Conservation (phyloP, 2,888 invertebrate species). For the Pheosia gnoma region DNA sequence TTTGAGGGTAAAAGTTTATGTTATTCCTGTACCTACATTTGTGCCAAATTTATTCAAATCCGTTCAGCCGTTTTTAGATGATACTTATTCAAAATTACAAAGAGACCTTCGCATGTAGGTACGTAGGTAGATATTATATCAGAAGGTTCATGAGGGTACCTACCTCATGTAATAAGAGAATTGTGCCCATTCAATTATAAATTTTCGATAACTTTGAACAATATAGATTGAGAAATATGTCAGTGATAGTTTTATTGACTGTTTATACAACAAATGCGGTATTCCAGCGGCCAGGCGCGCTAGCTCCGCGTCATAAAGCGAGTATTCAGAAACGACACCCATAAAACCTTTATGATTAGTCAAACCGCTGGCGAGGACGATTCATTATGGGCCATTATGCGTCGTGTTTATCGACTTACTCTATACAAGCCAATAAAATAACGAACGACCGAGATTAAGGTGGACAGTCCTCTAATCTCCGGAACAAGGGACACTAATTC, state of each 20-base stretch:
- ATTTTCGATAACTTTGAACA: constrained; percentile 20
- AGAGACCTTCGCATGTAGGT: no score
- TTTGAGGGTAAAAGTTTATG: no score
- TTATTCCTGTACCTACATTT: no score
- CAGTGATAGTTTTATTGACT: constrained; percentile 51
- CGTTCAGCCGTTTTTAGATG: no score
- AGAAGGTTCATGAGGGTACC: no score
- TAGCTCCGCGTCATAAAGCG: constrained; percentile 62
- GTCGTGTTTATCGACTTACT: constrained; percentile 83
- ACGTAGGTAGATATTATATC: no score
- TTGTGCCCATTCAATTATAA: no score
- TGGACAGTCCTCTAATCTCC: constrained; percentile 83
- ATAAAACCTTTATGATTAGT: constrained; percentile 84
- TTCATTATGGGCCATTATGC: constrained; percentile 83
- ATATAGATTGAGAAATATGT: constrained; percentile 34
- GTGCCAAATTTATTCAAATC: no score
- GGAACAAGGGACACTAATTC: constrained; percentile 84
- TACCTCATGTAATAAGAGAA: no score
- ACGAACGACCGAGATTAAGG: constrained; percentile 83
- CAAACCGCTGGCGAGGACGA: constrained; percentile 78
- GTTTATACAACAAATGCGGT: constrained; percentile 61
- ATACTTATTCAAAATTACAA: no score
- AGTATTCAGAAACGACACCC: constrained; percentile 71
- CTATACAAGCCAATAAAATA: constrained; percentile 84
- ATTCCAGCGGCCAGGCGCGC: constrained; percentile 39